Evolutionary conservation across 2,797 vertebrate genomes (phyloP), one percentile per base, ranked within the genome.

Genomic region (Zonotrichia albicollis): DNA sequence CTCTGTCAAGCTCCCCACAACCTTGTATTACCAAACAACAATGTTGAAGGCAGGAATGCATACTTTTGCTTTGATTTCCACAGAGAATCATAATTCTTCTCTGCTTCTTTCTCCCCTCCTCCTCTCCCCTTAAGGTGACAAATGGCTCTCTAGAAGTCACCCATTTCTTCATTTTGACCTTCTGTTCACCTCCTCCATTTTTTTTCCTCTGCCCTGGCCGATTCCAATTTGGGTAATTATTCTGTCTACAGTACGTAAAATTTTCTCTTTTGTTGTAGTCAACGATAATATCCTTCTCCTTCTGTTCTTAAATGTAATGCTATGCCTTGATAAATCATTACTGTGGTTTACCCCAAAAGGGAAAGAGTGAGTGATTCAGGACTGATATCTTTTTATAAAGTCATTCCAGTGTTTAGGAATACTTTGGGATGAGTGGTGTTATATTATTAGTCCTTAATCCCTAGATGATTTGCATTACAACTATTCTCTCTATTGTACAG

Each of bases 1-100:
- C 84, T 83, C 66, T 96, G 96, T 97, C 98, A 98, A 98, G 94
- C 77, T 96, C 93, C 95, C 96, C 95, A 96, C 96, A 97, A 97
- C 97, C 94, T 95, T 95, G 93, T 96, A 95, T 96, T 97, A 97
- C 96, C 95, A 96, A 96, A 96, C 94, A 97, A 96, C 90, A 88
- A 95, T 94, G 94, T 74, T 96, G 94, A 97, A 96, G 95, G 70
- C 93, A 96, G 94, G 96, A 97, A 97, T 96, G 96, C 90, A 96
- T 95, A 89, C 88, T 96, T 96, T 81, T 96, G 89, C 96, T 97
- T 97, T 96, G 96, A 97, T 97, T 97, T 97, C 97, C 96, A 94
- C 75, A 86, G 97, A 96, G 97, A 96, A 97, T 94, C 95, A 96
- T 97, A 97, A 97, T 93, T 97, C 95, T 96, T 96, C 64, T 83